phyloP scores from a whole-genome alignment of 2,888 invertebrate species.

The Iphiclides podalirius region DNA sequence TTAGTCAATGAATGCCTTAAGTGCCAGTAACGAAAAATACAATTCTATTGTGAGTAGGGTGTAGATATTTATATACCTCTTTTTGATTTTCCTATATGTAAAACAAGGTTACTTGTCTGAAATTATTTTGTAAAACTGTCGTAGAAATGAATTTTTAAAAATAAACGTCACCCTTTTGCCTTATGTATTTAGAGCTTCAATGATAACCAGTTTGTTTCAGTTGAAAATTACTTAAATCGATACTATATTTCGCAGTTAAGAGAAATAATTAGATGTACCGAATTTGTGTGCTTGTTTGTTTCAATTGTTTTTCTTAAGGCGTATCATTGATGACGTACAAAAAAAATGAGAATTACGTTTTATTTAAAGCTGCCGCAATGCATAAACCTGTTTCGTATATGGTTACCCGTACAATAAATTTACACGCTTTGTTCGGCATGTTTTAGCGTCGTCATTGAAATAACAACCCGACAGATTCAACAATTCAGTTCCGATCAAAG shows the following conservation, averaged over 20 bases:
- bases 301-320: neutral
- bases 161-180: too few relatives aligned
- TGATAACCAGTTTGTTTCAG: too few relatives aligned
- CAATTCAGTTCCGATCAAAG: conserved; percentile 43
- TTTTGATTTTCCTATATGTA: too few relatives aligned
- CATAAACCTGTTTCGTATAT: conserved; percentile 2
- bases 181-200: too few relatives aligned
- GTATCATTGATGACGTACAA: neutral
- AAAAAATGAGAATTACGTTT: neutral
- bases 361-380: neutral
- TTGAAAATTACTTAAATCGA: too few relatives aligned
- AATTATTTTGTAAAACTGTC: too few relatives aligned
- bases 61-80: too few relatives aligned
- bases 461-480: conserved; percentile 45
- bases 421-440: conserved; percentile 13
- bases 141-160: too few relatives aligned
- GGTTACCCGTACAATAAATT: conserved; percentile 2
- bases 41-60: too few relatives aligned
- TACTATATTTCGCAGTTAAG: too few relatives aligned
- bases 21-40: too few relatives aligned
- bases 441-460: conserved; percentile 51
- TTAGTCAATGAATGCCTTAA: neutral
- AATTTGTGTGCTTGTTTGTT: neutral
- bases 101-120: too few relatives aligned
- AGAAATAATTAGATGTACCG: neutral